Evolutionary conservation across 1,140 invertebrate species (phyloP).

Genomic region (Wasmannia auropunctata): DNA sequence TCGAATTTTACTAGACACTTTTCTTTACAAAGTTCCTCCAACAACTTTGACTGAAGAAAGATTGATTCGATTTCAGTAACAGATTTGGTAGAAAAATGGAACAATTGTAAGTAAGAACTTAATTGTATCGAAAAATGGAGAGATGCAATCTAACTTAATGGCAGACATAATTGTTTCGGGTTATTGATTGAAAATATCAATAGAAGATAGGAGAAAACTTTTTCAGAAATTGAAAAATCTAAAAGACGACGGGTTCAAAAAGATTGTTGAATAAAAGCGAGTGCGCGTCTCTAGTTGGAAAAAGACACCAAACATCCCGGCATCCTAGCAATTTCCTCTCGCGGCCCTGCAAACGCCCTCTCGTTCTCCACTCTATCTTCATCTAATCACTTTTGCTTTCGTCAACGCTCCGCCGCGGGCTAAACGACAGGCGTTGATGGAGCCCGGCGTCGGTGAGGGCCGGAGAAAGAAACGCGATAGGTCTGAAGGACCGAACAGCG

Average conservation of each 20-base stretch:
- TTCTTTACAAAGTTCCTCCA: not conserved
- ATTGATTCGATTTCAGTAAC: not conserved
- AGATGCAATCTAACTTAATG: not conserved
- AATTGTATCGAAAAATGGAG: not conserved
- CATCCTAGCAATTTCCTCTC: slow-evolving; percentile 47
- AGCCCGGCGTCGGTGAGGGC: slow-evolving; percentile 37
- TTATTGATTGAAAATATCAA: not conserved
- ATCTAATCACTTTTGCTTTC: slow-evolving; percentile 60
- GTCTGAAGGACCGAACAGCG: slow-evolving; percentile 57
- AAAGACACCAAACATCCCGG: not conserved
- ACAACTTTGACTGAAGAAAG: not conserved
- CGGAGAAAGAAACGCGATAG: slow-evolving; percentile 3
- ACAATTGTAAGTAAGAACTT: not conserved
- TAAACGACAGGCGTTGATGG: slow-evolving; percentile 65
- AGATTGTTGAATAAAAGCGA: slow-evolving; percentile 30
- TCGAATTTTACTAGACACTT: not conserved
- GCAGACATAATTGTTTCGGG: not conserved
- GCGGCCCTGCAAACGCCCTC: slow-evolving; percentile 31
- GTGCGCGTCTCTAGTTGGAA: not conserved
- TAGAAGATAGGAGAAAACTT: not conserved
- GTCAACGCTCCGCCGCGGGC: slow-evolving; percentile 62
- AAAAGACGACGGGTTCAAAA: not conserved
- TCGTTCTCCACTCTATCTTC: slow-evolving; percentile 57
- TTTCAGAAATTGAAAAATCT: slow-evolving; percentile 10
- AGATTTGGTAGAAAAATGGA: not conserved